phyloP scores from a whole-genome alignment of 2,113 vertebrate genomes.

The Eonycteris spelaea region DNA sequence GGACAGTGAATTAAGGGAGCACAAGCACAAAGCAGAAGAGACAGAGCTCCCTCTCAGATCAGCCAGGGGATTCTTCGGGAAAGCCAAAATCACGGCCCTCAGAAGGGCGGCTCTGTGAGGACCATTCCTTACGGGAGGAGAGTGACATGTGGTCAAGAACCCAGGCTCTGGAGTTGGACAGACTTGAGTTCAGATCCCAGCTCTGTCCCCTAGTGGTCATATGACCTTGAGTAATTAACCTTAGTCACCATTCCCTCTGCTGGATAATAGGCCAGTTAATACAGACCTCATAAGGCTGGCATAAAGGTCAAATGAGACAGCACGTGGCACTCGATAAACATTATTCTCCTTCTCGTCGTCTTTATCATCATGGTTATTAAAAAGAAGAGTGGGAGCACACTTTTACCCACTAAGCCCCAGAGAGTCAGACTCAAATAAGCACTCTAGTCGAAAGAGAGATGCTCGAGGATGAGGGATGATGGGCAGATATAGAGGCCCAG shows the following conservation, averaged over 20 bases:
- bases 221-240: not conserved
- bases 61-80: not conserved
- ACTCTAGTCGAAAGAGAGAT: not conserved
- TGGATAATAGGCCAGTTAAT: not conserved
- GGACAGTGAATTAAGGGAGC: not conserved
- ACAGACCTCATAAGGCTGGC: not conserved
- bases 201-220: not conserved
- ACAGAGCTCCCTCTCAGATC: not conserved
- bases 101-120: not conserved
- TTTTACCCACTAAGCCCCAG: not conserved
- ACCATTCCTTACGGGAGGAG: not conserved
- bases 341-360: not conserved
- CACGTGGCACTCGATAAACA: accelerated
- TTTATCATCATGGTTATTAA: not conserved
- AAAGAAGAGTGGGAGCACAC: not conserved
- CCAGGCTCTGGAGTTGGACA: not conserved
- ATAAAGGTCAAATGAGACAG: no score
- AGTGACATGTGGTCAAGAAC: not conserved
- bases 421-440: not conserved
- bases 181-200: not conserved
- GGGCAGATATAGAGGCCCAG: not conserved
- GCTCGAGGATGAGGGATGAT: not conserved
- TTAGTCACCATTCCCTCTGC: not conserved
- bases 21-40: not conserved
- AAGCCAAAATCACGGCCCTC: not conserved